Evolutionary conservation across 2,888 invertebrate species (phyloP).

Genomic region (Drosophila atripex): DNA sequence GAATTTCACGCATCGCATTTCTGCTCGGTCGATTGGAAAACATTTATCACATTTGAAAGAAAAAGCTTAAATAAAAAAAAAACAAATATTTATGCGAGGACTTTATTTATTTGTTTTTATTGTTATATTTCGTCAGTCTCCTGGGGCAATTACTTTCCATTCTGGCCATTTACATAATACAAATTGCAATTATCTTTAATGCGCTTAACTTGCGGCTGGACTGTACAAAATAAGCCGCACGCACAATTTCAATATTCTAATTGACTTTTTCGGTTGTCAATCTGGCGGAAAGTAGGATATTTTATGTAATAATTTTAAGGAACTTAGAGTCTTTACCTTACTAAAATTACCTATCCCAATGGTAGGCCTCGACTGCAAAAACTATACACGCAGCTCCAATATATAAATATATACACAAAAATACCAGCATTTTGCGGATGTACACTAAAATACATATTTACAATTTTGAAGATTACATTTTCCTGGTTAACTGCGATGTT

Average conservation of each 20-base stretch:
- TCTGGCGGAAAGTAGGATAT: background rate
- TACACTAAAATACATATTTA: background rate
- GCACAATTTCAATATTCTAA: slow-evolving; percentile 21
- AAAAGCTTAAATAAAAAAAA: slow-evolving; percentile 14
- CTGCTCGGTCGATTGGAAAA: slow-evolving; percentile 77
- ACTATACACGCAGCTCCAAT: slow-evolving; percentile 10
- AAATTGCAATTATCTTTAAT: slow-evolving; percentile 68
- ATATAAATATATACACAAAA: slow-evolving; percentile 15
- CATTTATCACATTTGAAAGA: slow-evolving; percentile 71
- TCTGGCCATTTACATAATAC: slow-evolving; percentile 56
- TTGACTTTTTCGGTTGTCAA: slow-evolving; percentile 15
- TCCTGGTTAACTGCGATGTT: background rate
- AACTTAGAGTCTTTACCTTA: background rate
- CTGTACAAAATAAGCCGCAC: background rate
- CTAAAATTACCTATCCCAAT: slow-evolving; percentile 2
- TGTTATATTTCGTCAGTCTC: slow-evolving; percentile 15
- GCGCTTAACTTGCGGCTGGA: slow-evolving; percentile 48
- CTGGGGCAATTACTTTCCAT: slow-evolving; percentile 26
- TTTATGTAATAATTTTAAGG: background rate
- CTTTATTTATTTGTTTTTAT: slow-evolving; percentile 29
- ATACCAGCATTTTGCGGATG: slow-evolving; percentile 3
- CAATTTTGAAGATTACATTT: background rate
- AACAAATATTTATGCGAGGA: slow-evolving; percentile 15
- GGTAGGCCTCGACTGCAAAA: slow-evolving; percentile 11
- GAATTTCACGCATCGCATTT: slow-evolving; percentile 60